Percentiles rank a stretch among this genome's conserved stretches.
phyloP scores from a whole-genome alignment of 2,113 vertebrate genomes.

The Mastomys natalensis region DNA sequence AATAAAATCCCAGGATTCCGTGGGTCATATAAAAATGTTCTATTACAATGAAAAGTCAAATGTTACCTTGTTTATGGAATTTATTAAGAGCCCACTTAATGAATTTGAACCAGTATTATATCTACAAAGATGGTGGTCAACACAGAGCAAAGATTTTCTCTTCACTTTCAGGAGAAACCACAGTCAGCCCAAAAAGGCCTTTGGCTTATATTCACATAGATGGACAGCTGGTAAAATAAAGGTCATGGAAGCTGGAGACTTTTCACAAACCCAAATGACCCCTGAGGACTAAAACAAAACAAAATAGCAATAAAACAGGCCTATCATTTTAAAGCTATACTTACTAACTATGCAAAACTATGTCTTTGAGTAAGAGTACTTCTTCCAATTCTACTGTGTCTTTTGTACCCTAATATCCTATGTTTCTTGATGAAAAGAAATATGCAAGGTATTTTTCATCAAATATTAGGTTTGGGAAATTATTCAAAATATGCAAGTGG shows the following conservation, averaged over 20 bases:
- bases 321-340: background rate
- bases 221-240: background rate
- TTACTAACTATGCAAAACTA: background rate
- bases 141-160: background rate
- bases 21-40: background rate
- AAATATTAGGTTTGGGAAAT: background rate
- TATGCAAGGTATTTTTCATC: background rate
- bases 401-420: background rate
- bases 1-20: background rate
- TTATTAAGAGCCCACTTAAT: background rate
- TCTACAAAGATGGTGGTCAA: background rate
- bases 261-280: background rate
- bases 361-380: background rate
- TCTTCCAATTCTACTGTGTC: background rate
- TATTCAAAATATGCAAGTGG: background rate
- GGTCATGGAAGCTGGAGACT: background rate
- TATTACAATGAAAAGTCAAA: background rate
- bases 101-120: background rate
- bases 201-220: background rate
- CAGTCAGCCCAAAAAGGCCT: background rate
- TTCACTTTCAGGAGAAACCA: background rate
- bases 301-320: background rate
- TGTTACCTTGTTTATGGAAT: background rate
- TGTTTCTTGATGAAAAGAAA: background rate
- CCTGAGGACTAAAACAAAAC: background rate